phyloP scores from a whole-genome alignment of 2,888 invertebrate genomes.

The Rhimphoctona megacephalus region DNA sequence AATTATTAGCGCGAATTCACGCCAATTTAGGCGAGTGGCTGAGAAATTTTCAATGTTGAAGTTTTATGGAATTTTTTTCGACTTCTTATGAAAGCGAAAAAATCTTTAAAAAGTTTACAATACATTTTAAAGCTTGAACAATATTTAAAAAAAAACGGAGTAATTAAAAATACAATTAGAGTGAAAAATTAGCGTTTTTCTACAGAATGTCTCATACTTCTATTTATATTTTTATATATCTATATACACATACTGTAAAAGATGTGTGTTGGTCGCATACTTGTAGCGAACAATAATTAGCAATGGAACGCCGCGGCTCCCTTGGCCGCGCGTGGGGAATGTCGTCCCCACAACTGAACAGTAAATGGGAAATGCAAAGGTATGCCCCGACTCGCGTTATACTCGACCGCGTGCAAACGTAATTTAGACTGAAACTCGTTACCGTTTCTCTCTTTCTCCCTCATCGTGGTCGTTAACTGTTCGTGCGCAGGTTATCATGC shows the following conservation, averaged over 20 bases:
- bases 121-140: neutral
- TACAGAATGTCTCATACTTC: neutral
- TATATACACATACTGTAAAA: conserved; percentile 29
- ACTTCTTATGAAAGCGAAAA: neutral
- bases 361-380: conserved; percentile 74
- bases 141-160: neutral
- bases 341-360: conserved; percentile 66
- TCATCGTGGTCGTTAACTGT: conserved; percentile 54
- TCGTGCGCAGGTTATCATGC: conserved; percentile 37
- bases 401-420: conserved; percentile 60
- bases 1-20: neutral
- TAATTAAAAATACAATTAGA: neutral
- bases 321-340: conserved; percentile 70
- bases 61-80: neutral
- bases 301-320: conserved; percentile 63
- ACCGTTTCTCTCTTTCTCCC: conserved; percentile 63
- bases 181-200: neutral
- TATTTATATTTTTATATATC: conserved; percentile 5
- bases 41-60: neutral
- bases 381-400: conserved; percentile 61
- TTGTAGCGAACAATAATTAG: conserved; percentile 77
- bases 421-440: conserved; percentile 76
- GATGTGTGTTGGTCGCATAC: conserved; percentile 64
- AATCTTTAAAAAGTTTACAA: neutral
- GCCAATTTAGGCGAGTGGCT: neutral